Evolutionary conservation across 2,797 vertebrate species (phyloP).

Genomic region (Poeciliopsis presidionis): DNA sequence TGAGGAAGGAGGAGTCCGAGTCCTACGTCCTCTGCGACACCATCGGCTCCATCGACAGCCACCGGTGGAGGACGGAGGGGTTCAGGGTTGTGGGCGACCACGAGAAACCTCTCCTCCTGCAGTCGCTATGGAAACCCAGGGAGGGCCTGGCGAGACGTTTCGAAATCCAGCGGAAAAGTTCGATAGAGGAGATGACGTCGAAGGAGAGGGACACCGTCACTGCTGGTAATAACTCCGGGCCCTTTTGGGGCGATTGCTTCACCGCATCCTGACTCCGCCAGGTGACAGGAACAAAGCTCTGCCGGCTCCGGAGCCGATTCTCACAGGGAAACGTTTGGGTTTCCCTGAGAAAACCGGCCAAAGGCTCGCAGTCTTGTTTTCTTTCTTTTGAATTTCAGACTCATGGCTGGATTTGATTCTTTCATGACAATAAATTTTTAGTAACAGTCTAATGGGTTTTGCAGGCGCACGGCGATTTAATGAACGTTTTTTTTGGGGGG

Average conservation of each 20-base stretch:
- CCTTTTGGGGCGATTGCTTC: not conserved
- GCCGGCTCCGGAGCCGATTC: constrained; percentile 48
- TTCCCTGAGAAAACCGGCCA: constrained; percentile 55
- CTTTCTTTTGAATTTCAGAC: constrained; percentile 46
- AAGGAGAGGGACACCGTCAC: constrained; percentile 84
- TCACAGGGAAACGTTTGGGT: constrained; percentile 59
- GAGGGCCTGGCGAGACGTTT: constrained; percentile 83
- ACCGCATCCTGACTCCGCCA: constrained; percentile 24
- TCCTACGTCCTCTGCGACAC: constrained; percentile 84
- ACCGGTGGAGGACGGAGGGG: constrained; percentile 81
- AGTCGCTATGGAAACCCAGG: constrained; percentile 86
- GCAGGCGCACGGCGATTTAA: constrained; percentile 33
- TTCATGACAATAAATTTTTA: constrained; percentile 18
- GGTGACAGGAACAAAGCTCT: constrained; percentile 15
- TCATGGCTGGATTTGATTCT: constrained; percentile 41
- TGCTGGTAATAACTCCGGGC: constrained; percentile 72
- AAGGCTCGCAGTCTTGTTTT: constrained; percentile 37
- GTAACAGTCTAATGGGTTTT: constrained; percentile 24
- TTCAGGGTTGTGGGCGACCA: constrained; percentile 82
- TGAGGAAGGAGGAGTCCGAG: constrained; percentile 75
- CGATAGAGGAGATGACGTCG: constrained; percentile 79
- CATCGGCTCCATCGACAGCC: constrained; percentile 75
- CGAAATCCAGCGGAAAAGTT: constrained; percentile 81
- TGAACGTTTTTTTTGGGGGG: not conserved
- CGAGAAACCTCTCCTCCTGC: constrained; percentile 84